Base-by-base conservation (phyloP, 1,140 invertebrate genomes). In the Delia radicum region DNA sequence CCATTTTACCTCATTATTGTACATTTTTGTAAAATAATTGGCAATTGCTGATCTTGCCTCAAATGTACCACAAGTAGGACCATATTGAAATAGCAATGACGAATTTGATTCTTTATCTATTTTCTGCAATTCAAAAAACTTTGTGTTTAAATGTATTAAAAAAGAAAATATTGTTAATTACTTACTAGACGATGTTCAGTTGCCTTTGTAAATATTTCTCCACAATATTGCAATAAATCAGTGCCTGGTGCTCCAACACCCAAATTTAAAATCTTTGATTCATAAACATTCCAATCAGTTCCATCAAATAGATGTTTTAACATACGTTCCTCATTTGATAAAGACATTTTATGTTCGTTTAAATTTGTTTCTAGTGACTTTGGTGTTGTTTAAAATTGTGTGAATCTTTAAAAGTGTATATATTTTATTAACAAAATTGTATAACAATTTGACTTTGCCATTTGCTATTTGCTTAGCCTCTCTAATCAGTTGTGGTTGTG, bases 71-170 rank as follows among this genome's bases (percentile, higher is more conserved):
- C 85, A 81, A 12, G 87, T 87, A 12, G 87, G 86, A 8, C 89
- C 90, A 80, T 90, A 90, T 81, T 90, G 90, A 78, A 90, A 90
- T 0, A 90, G 81, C 79, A 88, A 86, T 63, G 87, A 87, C 37
- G 87, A 87, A 29, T 87, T 88, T 4, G 33, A n/a, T 75, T 85
- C 79, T 27, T 87, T 86, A 72, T 88, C 89, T 75, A 85, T 81
- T 46, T 87, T 80, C 89, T 90, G 73, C 28, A 76, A 78, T 24
- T 10, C 62, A 75, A 29, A 79, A 63, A 73, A 29, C 42, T 79
- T 33, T 33, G 31, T 33, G 55, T 63, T 75, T 73, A 55, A 28
- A 73, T 37, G 73, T 8, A 13, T 15, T 42, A 55, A 37, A 3
- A 31, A 31, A 61, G 29, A 18, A 37, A 69, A 48, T 48, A 2